Evolutionary conservation across 2,113 vertebrate species (phyloP).

Genomic region (Rhinoptilus africanus): DNA sequence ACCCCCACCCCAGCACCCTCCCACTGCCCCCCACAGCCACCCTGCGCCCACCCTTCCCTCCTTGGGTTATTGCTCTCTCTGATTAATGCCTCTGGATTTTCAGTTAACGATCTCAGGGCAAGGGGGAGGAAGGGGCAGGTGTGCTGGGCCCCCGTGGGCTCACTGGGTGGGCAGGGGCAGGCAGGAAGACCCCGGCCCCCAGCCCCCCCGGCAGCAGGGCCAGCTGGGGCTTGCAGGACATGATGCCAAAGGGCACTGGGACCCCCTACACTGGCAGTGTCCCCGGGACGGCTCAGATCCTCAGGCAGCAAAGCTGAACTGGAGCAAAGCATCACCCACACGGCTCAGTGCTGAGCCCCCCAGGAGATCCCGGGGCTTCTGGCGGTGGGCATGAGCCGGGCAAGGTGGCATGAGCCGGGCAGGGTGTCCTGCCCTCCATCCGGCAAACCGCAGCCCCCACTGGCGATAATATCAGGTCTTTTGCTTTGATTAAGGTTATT

Average conservation of each 20-base stretch:
- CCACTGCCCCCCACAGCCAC: background rate
- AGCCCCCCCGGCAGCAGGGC: fast-evolving
- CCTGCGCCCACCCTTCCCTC: background rate
- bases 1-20: background rate
- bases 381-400: fast-evolving
- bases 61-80: background rate
- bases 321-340: background rate
- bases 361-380: fast-evolving
- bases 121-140: background rate
- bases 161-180: fast-evolving
- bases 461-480: background rate
- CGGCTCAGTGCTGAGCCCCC: background rate
- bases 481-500: conserved; percentile 45
- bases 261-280: fast-evolving
- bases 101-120: background rate
- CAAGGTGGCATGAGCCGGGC: background rate
- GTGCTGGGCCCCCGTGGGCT: fast-evolving
- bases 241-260: fast-evolving
- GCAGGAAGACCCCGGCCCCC: background rate
- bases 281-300: background rate
- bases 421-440: background rate
- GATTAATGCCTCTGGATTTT: background rate
- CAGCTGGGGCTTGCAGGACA: background rate
- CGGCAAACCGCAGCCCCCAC: background rate
- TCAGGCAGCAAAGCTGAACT: background rate